Percentiles rank a stretch among this genome's conserved stretches.
phyloP scores from a whole-genome alignment of 2,113 vertebrate species.

The Apodemus sylvaticus region DNA sequence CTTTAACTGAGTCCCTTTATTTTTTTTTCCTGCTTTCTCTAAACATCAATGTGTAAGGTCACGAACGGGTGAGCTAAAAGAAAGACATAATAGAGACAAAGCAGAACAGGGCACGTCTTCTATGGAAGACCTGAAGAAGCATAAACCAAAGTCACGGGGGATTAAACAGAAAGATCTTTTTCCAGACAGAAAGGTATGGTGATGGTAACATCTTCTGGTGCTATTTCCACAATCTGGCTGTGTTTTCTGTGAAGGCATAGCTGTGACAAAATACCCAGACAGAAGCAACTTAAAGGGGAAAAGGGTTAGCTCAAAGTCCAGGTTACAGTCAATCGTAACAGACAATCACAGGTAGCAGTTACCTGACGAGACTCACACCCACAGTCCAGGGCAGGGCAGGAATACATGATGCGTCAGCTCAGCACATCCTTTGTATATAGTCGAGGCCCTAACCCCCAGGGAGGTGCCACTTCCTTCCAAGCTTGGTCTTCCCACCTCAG shows the following conservation, averaged over 20 bases:
- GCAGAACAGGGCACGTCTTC: background rate
- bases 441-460: background rate
- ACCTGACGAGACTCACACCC: background rate
- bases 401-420: background rate
- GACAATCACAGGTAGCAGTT: background rate
- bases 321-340: background rate
- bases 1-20: constrained; percentile 43
- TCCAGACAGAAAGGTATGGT: background rate
- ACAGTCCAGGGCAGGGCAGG: background rate
- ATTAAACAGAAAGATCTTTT: no score
- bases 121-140: background rate
- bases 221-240: background rate
- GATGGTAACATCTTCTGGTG: background rate
- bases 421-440: background rate
- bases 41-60: constrained; percentile 36
- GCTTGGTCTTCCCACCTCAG: background rate
- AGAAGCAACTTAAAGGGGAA: background rate
- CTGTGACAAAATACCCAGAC: background rate
- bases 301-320: background rate
- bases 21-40: constrained; percentile 29
- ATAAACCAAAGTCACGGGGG: background rate
- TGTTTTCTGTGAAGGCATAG: background rate
- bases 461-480: background rate
- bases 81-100: background rate
- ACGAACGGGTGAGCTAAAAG: background rate